Conservation (phyloP, 2,888 invertebrate genomes). For the Catocala sponsa region DNA sequence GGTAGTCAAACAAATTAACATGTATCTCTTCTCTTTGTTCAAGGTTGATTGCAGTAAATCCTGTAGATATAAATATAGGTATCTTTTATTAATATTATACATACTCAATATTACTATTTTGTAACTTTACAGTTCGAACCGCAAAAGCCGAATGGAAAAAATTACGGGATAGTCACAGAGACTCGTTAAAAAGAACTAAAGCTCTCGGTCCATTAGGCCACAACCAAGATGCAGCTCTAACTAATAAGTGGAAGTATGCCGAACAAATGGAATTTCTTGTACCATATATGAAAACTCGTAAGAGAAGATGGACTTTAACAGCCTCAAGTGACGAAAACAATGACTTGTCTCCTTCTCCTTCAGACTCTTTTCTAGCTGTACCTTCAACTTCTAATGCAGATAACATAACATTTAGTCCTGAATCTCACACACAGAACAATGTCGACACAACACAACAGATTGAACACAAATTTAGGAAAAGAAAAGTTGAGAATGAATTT, state of each 20-base stretch:
- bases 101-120: background rate
- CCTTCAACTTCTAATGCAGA: constrained; percentile 49
- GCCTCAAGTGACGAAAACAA: constrained; percentile 41
- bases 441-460: constrained; percentile 31
- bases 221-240: constrained; percentile 18
- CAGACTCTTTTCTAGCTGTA: constrained; percentile 43
- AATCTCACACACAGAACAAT: constrained; percentile 33
- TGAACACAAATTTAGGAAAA: constrained; percentile 44
- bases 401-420: constrained; percentile 35
- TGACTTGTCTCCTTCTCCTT: constrained; percentile 43
- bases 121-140: constrained; percentile 39
- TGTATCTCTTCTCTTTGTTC: no score
- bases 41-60: no score
- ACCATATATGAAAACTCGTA: constrained; percentile 50
- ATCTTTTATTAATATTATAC: background rate
- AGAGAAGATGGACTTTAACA: constrained; percentile 28
- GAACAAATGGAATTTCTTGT: constrained; percentile 48
- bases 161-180: constrained; percentile 45
- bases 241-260: constrained; percentile 51
- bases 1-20: no score
- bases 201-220: constrained; percentile 12
- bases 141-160: constrained; percentile 53
- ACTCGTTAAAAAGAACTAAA: constrained; percentile 43
- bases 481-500: constrained; percentile 47
- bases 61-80: no score